phyloP scores from a whole-genome alignment of 2,113 vertebrate genomes.

The Dermatemys mawii region DNA sequence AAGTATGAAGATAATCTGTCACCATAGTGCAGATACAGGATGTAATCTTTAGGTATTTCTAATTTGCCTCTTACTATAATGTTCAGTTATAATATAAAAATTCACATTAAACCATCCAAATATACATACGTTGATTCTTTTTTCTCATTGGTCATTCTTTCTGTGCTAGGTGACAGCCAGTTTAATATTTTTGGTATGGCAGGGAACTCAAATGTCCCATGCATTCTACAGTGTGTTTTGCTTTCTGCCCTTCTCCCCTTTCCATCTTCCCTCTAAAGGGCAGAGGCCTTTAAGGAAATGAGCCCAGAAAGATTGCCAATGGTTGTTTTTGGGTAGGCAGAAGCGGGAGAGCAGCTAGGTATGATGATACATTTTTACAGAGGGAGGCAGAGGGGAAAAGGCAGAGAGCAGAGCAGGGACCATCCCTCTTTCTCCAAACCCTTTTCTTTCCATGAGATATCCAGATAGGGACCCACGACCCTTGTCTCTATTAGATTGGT shows the following conservation, averaged over 20 bases:
- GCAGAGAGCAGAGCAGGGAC: not conserved
- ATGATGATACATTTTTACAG: not conserved
- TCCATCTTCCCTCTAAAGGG: not conserved
- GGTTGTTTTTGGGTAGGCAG: not conserved
- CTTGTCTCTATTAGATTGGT: not conserved
- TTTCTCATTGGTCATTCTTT: not conserved
- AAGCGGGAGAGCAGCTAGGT: not conserved
- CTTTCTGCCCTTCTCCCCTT: not conserved
- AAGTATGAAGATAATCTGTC: not conserved
- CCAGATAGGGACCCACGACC: not conserved
- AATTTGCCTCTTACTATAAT: not conserved
- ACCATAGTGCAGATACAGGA: not conserved
- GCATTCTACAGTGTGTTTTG: not conserved
- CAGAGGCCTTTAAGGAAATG: not conserved
- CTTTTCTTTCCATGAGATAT: fast-evolving
- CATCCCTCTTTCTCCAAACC: not conserved
- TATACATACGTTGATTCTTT: not conserved
- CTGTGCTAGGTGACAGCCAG: not conserved
- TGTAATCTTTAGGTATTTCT: not conserved
- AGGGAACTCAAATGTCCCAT: not conserved
- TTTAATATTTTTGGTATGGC: not conserved
- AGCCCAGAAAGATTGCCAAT: not conserved
- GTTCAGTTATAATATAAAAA: not conserved
- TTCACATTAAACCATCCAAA: not conserved
- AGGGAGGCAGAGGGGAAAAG: not conserved